Evolutionary conservation across 2,113 vertebrate species (phyloP), one percentile per base, ranked within the genome.

Genomic region (Cynopterus brachyotis): DNA sequence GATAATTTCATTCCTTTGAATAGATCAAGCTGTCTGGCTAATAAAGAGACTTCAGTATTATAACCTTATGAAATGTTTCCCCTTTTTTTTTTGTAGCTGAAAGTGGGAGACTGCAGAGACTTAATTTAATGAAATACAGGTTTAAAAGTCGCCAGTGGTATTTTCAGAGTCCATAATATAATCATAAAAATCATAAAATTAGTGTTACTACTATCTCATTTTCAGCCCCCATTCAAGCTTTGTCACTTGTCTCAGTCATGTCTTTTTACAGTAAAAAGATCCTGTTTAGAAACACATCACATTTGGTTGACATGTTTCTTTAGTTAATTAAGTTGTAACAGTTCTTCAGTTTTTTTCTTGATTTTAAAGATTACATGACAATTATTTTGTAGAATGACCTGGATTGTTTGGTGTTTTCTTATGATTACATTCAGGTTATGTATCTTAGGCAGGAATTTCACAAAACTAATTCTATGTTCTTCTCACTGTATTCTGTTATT

Each of bases 81-180:
- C 69, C 89, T 37, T 47, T 79, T 92, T 37, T 47, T 79, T 94
- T 96, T 67, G 32, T 90, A 62, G 40, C 92, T 92, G n/a, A 97
- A 96, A 94, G 59, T 94, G 57, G 57, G 40, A 96, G 62, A 75
- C 42, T 62, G 16, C 85, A 72, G 66, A 92, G 60, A 53, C 30
- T 96, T 95, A 81, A 87, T 53, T 94, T 94, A 79, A 80, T 96
- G 66, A 97, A 79, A 87, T 92, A 64, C 13, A 82, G 35, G 79
- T 91, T 81, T 53, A 85, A 89, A 94, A 73, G 80, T 76, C 32
- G 15, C 62, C 19, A 93, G 30, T 94, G 40, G 7, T 55, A 30
- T 62, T 91, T 96, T 92, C 42, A 94, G 15, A 76, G 16, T 96
- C 87, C 7, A 11, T 92, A 82, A 94, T 90, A 82, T 92, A 94